Conservation (phyloP, 2,888 invertebrate genomes). For the Caenorhabditis sulstoni region DNA sequence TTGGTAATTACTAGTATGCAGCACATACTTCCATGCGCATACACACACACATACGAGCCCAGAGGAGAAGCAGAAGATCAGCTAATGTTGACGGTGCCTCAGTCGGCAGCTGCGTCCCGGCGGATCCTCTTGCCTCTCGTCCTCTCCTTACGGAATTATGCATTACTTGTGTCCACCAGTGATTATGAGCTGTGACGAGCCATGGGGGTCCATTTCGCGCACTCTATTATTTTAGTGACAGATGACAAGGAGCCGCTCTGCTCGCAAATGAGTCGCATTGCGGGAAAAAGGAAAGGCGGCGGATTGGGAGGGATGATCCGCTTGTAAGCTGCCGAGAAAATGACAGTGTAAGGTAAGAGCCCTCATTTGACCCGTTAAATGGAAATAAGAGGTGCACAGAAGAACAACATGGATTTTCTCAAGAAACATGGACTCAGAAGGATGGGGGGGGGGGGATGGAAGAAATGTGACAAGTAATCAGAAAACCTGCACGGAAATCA, state of each 20-base stretch:
- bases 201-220: constrained; percentile 47
- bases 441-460: too few relatives aligned
- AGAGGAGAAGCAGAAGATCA: constrained; percentile 51
- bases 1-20: constrained; percentile 50
- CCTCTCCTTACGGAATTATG: constrained; percentile 50
- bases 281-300: constrained; percentile 10
- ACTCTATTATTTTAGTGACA: constrained; percentile 61
- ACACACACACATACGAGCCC: constrained; percentile 21
- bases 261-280: constrained; percentile 41
- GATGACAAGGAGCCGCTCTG: constrained; percentile 54
- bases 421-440: too few relatives aligned
- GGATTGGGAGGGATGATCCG: constrained; percentile 50
- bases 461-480: too few relatives aligned
- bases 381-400: not conserved
- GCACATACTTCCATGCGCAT: not conserved
- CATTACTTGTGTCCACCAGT: constrained; percentile 60
- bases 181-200: constrained; percentile 65
- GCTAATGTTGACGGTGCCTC: constrained; percentile 36
- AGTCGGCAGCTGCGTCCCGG: constrained; percentile 47
- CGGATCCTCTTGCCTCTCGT: constrained; percentile 12
- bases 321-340: constrained; percentile 48
- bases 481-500: too few relatives aligned
- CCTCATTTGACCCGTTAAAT: constrained; percentile 1
- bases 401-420: not conserved
- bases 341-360: constrained; percentile 36